These are phyloP conservation scores for Augochlora pura DNA, from an alignment of 1,140 invertebrate genomes.

Conservation along the genomic window DNA sequence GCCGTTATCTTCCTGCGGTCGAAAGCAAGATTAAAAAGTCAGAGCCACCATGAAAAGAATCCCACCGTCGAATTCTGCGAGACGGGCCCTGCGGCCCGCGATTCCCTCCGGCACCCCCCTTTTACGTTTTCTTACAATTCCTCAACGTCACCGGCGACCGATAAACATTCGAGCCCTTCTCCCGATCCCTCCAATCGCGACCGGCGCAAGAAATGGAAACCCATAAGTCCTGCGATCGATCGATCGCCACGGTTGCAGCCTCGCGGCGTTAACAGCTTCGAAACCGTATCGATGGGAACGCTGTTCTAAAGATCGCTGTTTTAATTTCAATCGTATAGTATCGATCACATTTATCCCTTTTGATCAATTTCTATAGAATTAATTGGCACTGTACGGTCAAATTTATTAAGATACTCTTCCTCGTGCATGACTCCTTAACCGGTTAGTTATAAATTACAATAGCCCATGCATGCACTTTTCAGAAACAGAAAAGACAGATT, in stretches of 20 bases:
- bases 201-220: conserved; percentile 58
- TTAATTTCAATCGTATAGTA: no score
- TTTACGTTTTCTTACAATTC: conserved; percentile 46
- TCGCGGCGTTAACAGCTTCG: not conserved
- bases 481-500: no score
- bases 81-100: conserved; percentile 36
- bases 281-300: not conserved
- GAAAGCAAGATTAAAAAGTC: conserved; percentile 58
- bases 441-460: no score
- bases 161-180: conserved; percentile 58
- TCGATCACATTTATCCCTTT: no score
- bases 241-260: conserved; percentile 45
- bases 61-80: conserved; percentile 53
- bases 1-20: conserved; percentile 47
- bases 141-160: conserved; percentile 56
- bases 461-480: no score
- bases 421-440: no score
- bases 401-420: no score
- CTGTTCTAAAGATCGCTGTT: no score
- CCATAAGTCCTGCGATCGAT: conserved; percentile 57
- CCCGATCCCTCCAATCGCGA: conserved; percentile 49
- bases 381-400: no score
- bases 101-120: conserved; percentile 1
- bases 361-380: no score
- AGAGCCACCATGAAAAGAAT: conserved; percentile 47